Conservation (phyloP, 1,140 invertebrate species). For the Drosophila tsacasi region DNA sequence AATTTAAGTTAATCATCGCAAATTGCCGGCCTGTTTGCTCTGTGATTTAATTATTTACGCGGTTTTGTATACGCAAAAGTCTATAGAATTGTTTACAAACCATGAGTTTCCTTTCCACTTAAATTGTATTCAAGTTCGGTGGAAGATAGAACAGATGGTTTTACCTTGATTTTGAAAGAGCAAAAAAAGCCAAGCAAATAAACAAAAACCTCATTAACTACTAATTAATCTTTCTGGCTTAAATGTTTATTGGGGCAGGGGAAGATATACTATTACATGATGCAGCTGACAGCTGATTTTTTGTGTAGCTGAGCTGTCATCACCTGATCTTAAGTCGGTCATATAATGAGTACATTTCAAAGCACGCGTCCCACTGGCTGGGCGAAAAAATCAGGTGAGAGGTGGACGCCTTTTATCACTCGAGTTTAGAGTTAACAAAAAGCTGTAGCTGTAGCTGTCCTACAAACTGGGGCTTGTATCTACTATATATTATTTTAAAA, state of each 20-base stretch:
- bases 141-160: slow-evolving; percentile 4
- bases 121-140: not conserved
- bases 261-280: not conserved
- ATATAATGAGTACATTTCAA: slow-evolving; percentile 3
- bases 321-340: not conserved
- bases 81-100: slow-evolving; percentile 16
- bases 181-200: too few relatives aligned
- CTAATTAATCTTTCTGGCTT: not conserved
- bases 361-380: not conserved
- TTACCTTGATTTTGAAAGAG: not conserved
- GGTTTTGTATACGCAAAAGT: slow-evolving; percentile 1
- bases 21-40: slow-evolving; percentile 7
- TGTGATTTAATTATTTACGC: slow-evolving; percentile 9
- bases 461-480: too few relatives aligned
- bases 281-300: slow-evolving; percentile 29
- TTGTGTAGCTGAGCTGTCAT: slow-evolving; percentile 7
- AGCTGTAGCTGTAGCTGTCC: too few relatives aligned
- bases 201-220: not conserved
- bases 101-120: not conserved
- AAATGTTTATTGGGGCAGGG: not conserved
- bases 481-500: not conserved
- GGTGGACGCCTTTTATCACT: not conserved
- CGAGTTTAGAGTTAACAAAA: not conserved
- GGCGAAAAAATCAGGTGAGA: slow-evolving; percentile 4
- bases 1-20: slow-evolving; percentile 19